Base-by-base conservation (phyloP, 2,888 invertebrate genomes). In the Frankliniella fusca region DNA sequence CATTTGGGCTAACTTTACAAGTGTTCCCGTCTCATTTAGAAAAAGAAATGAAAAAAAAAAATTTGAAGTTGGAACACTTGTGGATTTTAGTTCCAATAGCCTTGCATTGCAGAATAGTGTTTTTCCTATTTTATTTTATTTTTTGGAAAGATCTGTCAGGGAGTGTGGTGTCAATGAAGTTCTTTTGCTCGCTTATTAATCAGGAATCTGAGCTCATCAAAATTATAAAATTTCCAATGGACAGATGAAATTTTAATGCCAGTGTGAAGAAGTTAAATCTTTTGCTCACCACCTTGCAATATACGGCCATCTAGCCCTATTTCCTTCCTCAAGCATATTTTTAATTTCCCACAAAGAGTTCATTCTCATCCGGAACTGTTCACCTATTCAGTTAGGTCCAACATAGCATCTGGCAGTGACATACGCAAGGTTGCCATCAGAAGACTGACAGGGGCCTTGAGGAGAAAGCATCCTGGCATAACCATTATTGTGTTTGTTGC, bases 111-210 rank as follows among this genome's bases (percentile, higher is more conserved):
- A 76, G 70, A 3, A 12, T 27, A 76, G 70, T 27, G 38, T 38
- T 38, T 38, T 38, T 5, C 38, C 38, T 38, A 38, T 38, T 38
- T 38, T 38, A 38, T 38, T 38, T 38, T 27, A 76, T 8, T 76
- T 76, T 76, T 76, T 76, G 70, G 27, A 76, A 76, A 76, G 70
- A 76, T 27, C 70, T 27, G 70, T 76, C 27, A 15, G 70, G 27
- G 27, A 27, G 70, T 76, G 70, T 76, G 70, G 9, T 76, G 70
- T 76, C 27, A 27, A 76, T 76, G 70, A 76, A 76, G 70, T 76
- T 76, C 70, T 76, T 76, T 76, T 76, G 70, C 70, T 76, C 70
- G 9, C 70, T 27, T n/a, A 23, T 23, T 11, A 54, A 12, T 15
- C 54, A 12, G 20, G 27, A 76, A 27, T 76, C 12, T 76, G 23